Percentiles rank a stretch among this genome's conserved stretches.
These are phyloP conservation scores for Chesias legatella DNA, from an alignment of 2,888 invertebrate genomes.

Conservation along the genomic window DNA sequence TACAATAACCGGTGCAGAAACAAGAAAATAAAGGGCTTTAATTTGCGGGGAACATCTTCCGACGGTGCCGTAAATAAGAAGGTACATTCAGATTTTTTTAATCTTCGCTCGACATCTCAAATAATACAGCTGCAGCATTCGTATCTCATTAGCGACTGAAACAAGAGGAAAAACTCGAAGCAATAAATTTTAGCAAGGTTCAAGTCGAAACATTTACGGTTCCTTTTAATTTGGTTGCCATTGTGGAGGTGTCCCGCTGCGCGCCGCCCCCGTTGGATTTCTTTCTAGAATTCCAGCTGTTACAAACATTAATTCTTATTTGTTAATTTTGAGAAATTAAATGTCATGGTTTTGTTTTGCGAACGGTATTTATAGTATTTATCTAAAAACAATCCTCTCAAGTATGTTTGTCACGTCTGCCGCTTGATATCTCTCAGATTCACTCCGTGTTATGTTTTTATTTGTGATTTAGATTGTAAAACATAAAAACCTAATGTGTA, in stretches of 20 bases:
- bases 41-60: conserved; percentile 43
- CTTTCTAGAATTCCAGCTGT: conserved; percentile 75
- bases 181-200: conserved; percentile 78
- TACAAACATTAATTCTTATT: conserved; percentile 73
- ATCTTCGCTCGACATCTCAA: conserved; percentile 55
- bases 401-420: conserved; percentile 6
- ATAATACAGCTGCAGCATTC: conserved; percentile 73
- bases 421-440: conserved; percentile 1
- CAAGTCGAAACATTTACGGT: conserved; percentile 77
- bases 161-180: conserved; percentile 70
- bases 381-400: conserved; percentile 4
- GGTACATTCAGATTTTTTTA: conserved; percentile 49
- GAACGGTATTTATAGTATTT: conserved; percentile 19
- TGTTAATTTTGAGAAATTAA: conserved; percentile 69
- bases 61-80: conserved; percentile 41
- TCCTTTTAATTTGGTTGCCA: conserved; percentile 79
- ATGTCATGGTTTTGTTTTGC: conserved; percentile 42
- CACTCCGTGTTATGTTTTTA: background rate
- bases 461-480: background rate
- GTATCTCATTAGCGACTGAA: conserved; percentile 76
- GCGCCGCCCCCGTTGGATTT: conserved; percentile 66
- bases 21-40: conserved; percentile 44
- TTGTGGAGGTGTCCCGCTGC: conserved; percentile 75
- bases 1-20: conserved; percentile 45
- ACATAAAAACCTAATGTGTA: background rate